These are phyloP conservation scores for Chrysolina oricalcia DNA, from an alignment of 2,888 invertebrate genomes.

Conservation along the genomic window DNA sequence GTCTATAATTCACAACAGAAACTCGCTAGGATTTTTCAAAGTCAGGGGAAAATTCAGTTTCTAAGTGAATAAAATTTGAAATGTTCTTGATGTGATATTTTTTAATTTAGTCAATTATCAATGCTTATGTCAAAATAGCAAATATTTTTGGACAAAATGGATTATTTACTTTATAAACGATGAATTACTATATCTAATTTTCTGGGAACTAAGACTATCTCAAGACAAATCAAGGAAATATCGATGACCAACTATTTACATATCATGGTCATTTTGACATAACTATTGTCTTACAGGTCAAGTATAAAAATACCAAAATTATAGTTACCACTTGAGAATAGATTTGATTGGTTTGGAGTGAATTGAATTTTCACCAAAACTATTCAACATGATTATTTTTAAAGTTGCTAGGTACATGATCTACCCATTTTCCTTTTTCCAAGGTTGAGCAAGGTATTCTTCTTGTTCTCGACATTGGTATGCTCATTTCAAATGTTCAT, in stretches of 20 bases:
- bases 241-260: slow-evolving; percentile 20
- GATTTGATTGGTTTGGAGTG: background rate
- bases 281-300: slow-evolving; percentile 25
- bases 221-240: slow-evolving; percentile 27
- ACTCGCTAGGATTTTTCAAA: slow-evolving; percentile 89
- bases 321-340: background rate
- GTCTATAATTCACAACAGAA: slow-evolving; percentile 87
- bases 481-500: too few relatives aligned
- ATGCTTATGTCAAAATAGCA: slow-evolving; percentile 49
- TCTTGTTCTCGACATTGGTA: too few relatives aligned
- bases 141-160: slow-evolving; percentile 20
- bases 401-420: too few relatives aligned
- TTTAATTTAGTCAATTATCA: slow-evolving; percentile 51
- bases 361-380: background rate
- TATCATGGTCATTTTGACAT: slow-evolving; percentile 40
- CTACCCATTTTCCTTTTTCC: too few relatives aligned
- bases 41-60: slow-evolving; percentile 90
- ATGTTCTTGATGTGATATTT: slow-evolving; percentile 53
- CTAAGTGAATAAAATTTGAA: slow-evolving; percentile 69
- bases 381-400: too few relatives aligned
- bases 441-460: too few relatives aligned
- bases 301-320: background rate
- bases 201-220: slow-evolving; percentile 26
- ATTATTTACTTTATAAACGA: slow-evolving; percentile 1
- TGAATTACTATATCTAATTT: slow-evolving; percentile 20